Conservation (phyloP, 2,113 vertebrate genomes). For the Alethe castanea region DNA sequence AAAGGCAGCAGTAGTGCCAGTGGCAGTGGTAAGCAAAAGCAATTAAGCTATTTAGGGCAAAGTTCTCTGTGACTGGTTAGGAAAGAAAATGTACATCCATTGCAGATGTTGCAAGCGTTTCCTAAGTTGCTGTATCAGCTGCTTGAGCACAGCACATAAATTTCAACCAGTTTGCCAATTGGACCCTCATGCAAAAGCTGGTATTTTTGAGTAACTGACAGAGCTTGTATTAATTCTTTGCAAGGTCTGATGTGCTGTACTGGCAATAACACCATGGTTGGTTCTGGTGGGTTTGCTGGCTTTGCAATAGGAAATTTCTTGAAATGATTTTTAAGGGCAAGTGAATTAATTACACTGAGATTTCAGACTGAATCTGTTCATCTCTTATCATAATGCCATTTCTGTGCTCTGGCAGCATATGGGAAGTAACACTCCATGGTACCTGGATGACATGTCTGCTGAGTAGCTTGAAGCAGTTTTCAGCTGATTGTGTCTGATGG, state of each 20-base stretch:
- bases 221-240: conserved; percentile 10
- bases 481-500: conserved; percentile 52
- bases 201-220: not conserved
- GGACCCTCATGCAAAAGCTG: not conserved
- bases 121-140: not conserved
- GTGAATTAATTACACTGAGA: conserved; percentile 34
- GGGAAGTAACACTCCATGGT: conserved; percentile 49
- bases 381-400: conserved; percentile 49
- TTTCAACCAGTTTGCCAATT: conserved; percentile 4
- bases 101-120: not conserved
- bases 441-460: conserved; percentile 63
- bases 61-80: not conserved
- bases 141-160: not conserved
- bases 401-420: conserved; percentile 44
- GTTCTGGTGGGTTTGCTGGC: conserved; percentile 21
- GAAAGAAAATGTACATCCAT: not conserved
- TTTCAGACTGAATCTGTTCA: conserved; percentile 47
- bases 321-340: conserved; percentile 14
- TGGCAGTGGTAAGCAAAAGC: not conserved
- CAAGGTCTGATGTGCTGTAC: conserved; percentile 22
- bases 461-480: conserved; percentile 46
- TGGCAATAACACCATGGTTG: not conserved
- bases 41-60: conserved; percentile 25
- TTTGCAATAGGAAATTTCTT: conserved; percentile 1
- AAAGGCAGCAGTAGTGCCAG: conserved; percentile 24